Base-by-base conservation (phyloP, 2,113 vertebrate species). In the Tenrec ecaudatus region DNA sequence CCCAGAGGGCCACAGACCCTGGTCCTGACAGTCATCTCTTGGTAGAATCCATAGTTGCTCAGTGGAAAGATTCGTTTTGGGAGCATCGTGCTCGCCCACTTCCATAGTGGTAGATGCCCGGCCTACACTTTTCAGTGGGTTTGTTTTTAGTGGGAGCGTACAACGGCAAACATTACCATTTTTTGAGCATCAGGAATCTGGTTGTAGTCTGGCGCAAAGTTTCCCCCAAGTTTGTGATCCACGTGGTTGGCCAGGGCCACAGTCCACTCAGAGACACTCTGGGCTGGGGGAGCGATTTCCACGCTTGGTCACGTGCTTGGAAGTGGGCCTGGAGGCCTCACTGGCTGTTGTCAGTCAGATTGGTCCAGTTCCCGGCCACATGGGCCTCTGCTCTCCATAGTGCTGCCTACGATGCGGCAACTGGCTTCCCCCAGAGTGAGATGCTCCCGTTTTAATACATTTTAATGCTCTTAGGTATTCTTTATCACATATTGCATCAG, bases 161-260 rank as follows among this genome's bases (percentile, higher is more conserved):
- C 85, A 64, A 27, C 86, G 81, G 31, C 36, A 78, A 38, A 43
- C 11, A 58, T 58, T 58, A 23, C 27, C 27, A 66, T 43, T 62
- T 79, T 62, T 25, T 66, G n/a, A 82, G 53, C 27, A 57, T 79
- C 85, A 92, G 53, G 68, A 92, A 31, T 79, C 66, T 31, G 43
- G 3, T 27, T 88, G 43, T 31, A 29, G 66, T 82, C 82, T 79
- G 25, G 6, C 36, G 93, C 27, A 68, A 1, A 25, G 36, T 29
- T 53, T 33, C 33, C 84, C 29, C 20, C 5, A 29, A 87, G 90
- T 90, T 78, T 91, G 12, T 27, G 29, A n/a, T 71, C 73, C 60
- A 2, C 68, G 20, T 69, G 20, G 33, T 33, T 91, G 38, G 1
- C 57, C 73, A 36, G 76, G n/a, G 20, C 76, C 83, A 29, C 47